phyloP scores from a whole-genome alignment of 2,113 vertebrate genomes.

The Pluvianellus socialis region DNA sequence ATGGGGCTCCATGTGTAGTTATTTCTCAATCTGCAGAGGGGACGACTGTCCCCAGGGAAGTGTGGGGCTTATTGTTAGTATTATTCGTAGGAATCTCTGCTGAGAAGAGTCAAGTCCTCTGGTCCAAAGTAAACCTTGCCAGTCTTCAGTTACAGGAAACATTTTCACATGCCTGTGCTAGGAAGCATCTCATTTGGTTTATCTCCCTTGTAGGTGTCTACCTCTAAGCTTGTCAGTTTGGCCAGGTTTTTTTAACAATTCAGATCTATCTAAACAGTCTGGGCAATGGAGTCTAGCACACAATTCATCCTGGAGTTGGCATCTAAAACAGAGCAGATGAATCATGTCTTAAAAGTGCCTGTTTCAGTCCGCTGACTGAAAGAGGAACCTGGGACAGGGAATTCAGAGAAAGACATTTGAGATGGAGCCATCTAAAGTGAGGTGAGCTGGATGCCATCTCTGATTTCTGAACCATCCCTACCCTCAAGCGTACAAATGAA shows the following conservation, averaged over 20 bases:
- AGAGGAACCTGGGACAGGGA: background rate
- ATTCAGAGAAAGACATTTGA: background rate
- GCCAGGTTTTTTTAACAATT: background rate
- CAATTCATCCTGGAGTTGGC: background rate
- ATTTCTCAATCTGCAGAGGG: background rate
- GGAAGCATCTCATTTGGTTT: background rate
- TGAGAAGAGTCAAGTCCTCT: background rate
- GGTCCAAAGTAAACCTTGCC: background rate
- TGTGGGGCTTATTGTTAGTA: background rate
- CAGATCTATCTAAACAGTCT: background rate
- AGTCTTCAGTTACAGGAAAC: background rate
- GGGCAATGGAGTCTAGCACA: background rate
- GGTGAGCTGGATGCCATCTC: background rate
- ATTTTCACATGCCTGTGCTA: background rate
- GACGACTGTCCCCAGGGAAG: background rate
- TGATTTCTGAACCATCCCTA: background rate
- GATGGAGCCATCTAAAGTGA: background rate
- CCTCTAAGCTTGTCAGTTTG: background rate
- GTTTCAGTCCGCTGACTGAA: background rate
- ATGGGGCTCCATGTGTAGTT: accelerated
- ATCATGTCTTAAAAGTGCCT: background rate
- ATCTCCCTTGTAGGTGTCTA: background rate
- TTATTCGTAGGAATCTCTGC: background rate
- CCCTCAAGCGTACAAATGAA: background rate
- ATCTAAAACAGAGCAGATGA: background rate